Percentiles rank a stretch among this genome's conserved stretches.
Conservation (phyloP, 2,797 vertebrate genomes). For the Lagodon rhomboides region DNA sequence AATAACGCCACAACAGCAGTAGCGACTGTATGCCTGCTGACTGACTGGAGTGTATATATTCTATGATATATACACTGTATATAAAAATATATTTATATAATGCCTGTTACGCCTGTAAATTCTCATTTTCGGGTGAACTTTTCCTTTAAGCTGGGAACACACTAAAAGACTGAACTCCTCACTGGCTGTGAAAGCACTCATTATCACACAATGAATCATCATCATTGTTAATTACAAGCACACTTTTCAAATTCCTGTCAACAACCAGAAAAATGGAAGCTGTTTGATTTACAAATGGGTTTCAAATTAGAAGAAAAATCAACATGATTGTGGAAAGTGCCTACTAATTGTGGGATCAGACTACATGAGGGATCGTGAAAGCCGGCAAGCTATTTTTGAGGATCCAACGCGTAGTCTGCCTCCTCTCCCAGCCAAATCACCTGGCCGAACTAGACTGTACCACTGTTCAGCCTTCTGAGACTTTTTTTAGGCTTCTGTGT, state of each 20-base stretch:
- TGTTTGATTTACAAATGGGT: slow-evolving; percentile 33
- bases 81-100: too few species aligned
- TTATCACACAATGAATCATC: slow-evolving; percentile 50
- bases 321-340: background rate
- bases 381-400: background rate
- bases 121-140: too few species aligned
- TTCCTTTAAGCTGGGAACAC: background rate
- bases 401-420: background rate
- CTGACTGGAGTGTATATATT: too few species aligned
- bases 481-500: background rate
- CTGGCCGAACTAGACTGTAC: background rate
- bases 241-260: slow-evolving; percentile 40
- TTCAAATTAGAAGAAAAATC: slow-evolving; percentile 25
- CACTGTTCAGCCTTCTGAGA: background rate
- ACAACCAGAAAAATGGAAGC: slow-evolving; percentile 22
- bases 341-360: slow-evolving; percentile 13
- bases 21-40: too few species aligned
- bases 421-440: slow-evolving; percentile 2
- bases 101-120: too few species aligned
- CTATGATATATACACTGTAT: too few species aligned
- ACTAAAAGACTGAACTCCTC: slow-evolving; percentile 30
- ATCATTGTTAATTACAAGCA: slow-evolving; percentile 38
- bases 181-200: slow-evolving; percentile 41
- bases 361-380: background rate
- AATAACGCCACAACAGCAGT: too few species aligned